Percentiles rank a stretch among this genome's conserved stretches.
Conservation (phyloP, 2,797 vertebrate genomes). For the Adelosebastes latens region DNA sequence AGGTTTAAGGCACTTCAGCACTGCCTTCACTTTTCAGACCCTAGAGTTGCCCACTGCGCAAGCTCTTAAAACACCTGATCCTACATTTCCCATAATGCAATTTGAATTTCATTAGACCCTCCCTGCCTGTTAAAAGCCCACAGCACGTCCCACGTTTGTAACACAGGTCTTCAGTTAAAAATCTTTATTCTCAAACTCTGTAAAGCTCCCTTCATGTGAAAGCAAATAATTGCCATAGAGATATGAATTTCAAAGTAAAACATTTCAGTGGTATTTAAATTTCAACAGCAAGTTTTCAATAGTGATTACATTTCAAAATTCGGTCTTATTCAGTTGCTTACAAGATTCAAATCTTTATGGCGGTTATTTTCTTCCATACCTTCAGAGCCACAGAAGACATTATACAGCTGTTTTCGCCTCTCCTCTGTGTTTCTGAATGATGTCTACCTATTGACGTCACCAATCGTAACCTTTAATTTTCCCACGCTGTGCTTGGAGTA, state of each 20-base stretch:
- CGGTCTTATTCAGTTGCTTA: too few species aligned
- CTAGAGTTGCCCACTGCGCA: fast-evolving
- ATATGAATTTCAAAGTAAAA: neutral
- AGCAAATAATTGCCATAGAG: neutral
- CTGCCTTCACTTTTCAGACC: too few species aligned
- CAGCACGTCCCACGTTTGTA: neutral
- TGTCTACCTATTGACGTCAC: neutral
- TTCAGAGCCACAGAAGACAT: neutral
- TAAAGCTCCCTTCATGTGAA: neutral
- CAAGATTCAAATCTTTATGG: neutral
- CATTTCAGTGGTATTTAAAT: neutral
- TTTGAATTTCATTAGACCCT: neutral
- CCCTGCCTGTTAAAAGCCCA: neutral
- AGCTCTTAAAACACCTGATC: neutral
- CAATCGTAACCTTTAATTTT: constrained; percentile 1
- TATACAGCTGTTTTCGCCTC: neutral
- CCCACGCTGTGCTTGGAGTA: neutral
- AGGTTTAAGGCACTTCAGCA: too few species aligned
- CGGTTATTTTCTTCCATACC: neutral
- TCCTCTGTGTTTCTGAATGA: neutral
- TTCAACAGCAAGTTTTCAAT: neutral
- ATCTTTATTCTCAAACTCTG: neutral
- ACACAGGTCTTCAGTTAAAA: neutral
- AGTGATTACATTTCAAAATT: neutral
- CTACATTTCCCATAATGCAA: neutral